These are phyloP conservation scores for Heliconius hewitsoni DNA, from an alignment of 1,140 invertebrate genomes.

Conservation along the genomic window DNA sequence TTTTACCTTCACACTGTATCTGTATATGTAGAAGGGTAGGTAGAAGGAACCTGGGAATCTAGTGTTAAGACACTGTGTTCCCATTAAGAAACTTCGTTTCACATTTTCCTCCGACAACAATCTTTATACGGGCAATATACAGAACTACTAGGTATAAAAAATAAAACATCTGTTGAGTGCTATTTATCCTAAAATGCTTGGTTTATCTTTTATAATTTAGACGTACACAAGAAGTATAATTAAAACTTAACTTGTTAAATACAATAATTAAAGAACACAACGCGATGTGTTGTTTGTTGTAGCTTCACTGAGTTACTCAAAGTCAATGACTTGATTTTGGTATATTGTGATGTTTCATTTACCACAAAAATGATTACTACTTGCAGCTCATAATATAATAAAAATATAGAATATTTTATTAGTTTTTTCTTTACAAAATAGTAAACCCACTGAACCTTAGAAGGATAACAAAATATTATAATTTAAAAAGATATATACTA, in stretches of 20 bases:
- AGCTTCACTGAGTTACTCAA: neutral
- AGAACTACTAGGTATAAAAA: neutral
- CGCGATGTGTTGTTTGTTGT: neutral
- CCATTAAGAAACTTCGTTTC: too few relatives aligned
- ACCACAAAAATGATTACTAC: neutral
- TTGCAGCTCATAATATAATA: neutral
- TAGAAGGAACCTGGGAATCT: too few relatives aligned
- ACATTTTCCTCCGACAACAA: too few relatives aligned
- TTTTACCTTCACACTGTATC: too few relatives aligned
- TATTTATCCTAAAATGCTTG: neutral
- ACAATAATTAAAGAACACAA: neutral
- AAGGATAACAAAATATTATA: too few relatives aligned
- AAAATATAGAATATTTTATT: neutral
- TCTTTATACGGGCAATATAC: too few relatives aligned
- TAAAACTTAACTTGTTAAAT: conserved; percentile 3
- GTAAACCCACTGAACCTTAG: too few relatives aligned
- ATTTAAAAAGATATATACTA: too few relatives aligned
- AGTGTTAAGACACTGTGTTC: too few relatives aligned
- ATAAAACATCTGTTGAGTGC: neutral
- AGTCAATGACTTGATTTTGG: neutral
- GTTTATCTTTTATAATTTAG: neutral
- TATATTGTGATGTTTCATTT: neutral
- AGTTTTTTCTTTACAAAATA: neutral
- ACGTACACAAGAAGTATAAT: neutral
- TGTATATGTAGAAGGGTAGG: too few relatives aligned